These are phyloP conservation scores for Aspidiotus destructor DNA, from an alignment of 2,888 invertebrate species.

Conservation along the genomic window DNA sequence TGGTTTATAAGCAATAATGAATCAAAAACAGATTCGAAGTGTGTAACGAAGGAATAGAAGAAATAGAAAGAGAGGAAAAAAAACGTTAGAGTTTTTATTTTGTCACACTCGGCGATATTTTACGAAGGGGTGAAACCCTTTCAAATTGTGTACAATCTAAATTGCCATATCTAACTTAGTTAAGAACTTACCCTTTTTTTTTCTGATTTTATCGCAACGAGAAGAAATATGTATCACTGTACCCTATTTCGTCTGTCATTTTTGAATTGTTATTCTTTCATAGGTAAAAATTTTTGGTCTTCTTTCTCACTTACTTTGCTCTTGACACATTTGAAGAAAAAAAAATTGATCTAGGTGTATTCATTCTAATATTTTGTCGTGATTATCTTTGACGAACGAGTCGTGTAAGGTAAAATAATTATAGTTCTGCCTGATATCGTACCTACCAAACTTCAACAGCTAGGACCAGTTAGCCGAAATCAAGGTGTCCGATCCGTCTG, in stretches of 20 bases:
- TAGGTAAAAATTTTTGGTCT: conserved; percentile 3
- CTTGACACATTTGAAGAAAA: background rate
- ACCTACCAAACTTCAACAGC: no score
- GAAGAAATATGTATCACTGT: conserved; percentile 23
- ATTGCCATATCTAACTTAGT: conserved; percentile 25
- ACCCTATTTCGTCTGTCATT: conserved; percentile 26
- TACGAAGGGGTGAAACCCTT: conserved; percentile 29
- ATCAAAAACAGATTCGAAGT: conserved; percentile 27
- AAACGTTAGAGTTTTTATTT: conserved; percentile 28
- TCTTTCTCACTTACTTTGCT: background rate
- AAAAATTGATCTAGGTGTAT: background rate
- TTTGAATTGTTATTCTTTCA: conserved; percentile 25
- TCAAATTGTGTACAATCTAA: conserved; percentile 11
- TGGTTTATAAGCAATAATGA: conserved; percentile 29
- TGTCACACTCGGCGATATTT: conserved; percentile 27
- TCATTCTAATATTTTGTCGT: no score
- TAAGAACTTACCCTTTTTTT: conserved; percentile 23
- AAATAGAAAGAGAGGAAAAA: conserved; percentile 1
- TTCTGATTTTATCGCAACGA: conserved; percentile 20
- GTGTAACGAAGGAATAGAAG: background rate
- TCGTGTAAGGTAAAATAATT: no score
- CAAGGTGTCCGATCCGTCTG: no score
- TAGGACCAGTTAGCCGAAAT: no score
- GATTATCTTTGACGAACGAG: no score
- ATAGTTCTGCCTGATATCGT: no score